Evolutionary conservation across 37 sponge, comb jelly and placozoan genomes (phyloP), one percentile per base, ranked within the genome.

Genomic region (Aplysina aerophoba): DNA sequence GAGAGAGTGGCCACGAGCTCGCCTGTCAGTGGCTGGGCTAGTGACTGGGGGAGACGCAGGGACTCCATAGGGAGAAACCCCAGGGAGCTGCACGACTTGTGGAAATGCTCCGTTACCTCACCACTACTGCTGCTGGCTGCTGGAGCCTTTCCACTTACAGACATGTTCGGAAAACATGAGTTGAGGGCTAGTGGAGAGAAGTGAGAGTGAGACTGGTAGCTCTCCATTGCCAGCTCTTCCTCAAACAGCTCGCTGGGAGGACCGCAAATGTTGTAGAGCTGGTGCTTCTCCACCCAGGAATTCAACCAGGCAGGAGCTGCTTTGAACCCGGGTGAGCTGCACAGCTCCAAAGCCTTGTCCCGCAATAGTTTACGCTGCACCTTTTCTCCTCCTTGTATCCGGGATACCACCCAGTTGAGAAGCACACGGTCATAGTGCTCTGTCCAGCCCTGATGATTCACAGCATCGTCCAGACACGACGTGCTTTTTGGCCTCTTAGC

Each of bases 361-460:
- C 85, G 84, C 69, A 93, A 67, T 81, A 87, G 73, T 0, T 65
- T 59, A 36, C 90, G 85, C 36, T 59, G 87, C 37, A 90, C 86
- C 22, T 85, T 88, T n/a, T 88, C 88, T 11, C 88, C 90, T 25
- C 85, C 82, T 36, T 93, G 86, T 82, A 90, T 90, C 12, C 87
- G 59, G 64, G 90, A 87, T 35, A 93, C 88, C 35, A 93, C 58
- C 94, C 94, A 93, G 27, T 89, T 84, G 37, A 93, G 79, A 33
- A 93, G 83, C 27, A 85, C 67, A 4, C 88, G 82, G 33, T 93
- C 94, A 87, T 87, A 93, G 58, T 93, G 90, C 22, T 90, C 91
- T 59, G 87, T 90, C 63, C 87, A 84, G 55, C 87, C 91, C 21
- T 77, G 71, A 17, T 78, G 64, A 30, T 83, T 67, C 15, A 34